These are phyloP conservation scores for Panagrolaimus sp. DNA, from an alignment of 1,140 invertebrate genomes.

Conservation along the genomic window DNA sequence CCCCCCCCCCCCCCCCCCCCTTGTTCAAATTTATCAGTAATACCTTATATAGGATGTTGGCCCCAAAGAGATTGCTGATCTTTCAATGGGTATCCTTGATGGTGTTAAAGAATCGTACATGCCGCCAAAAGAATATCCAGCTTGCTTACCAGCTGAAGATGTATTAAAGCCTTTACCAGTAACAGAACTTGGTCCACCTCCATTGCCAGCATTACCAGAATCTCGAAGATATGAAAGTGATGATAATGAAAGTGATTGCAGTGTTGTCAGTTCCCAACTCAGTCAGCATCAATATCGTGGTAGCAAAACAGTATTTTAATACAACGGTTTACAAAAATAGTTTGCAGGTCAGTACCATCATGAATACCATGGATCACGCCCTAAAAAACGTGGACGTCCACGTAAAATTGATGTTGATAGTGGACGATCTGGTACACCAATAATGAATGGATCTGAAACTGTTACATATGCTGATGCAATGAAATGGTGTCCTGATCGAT, in stretches of 20 bases:
- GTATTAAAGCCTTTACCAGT: constrained; percentile 28
- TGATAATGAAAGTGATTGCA: constrained; percentile 41
- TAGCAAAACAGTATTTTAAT: neutral
- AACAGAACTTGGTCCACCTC: constrained; percentile 9
- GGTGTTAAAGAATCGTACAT: constrained; percentile 49
- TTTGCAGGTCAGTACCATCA: neutral
- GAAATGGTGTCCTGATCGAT: constrained; percentile 43
- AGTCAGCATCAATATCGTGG: neutral
- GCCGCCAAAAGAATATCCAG: constrained; percentile 13
- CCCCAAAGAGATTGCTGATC: constrained; percentile 35
- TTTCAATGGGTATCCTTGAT: constrained; percentile 48
- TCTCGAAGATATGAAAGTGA: constrained; percentile 40
- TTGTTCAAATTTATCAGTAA: constrained; percentile 17
- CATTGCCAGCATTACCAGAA: neutral
- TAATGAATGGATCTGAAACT: constrained; percentile 40
- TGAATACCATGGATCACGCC: constrained; percentile 21
- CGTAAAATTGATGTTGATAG: constrained; percentile 46
- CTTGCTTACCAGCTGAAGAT: neutral
- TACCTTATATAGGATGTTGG: constrained; percentile 37
- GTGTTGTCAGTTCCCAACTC: constrained; percentile 33
- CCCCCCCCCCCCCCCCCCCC: neutral
- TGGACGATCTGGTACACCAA: constrained; percentile 38
- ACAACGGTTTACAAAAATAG: constrained; percentile 3
- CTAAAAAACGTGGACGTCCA: constrained; percentile 44
- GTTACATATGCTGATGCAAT: constrained; percentile 33